Percentiles rank a stretch among this genome's conserved stretches.
These are phyloP conservation scores for Theristicus caerulescens DNA, from an alignment of 2,113 vertebrate genomes.

Conservation along the genomic window DNA sequence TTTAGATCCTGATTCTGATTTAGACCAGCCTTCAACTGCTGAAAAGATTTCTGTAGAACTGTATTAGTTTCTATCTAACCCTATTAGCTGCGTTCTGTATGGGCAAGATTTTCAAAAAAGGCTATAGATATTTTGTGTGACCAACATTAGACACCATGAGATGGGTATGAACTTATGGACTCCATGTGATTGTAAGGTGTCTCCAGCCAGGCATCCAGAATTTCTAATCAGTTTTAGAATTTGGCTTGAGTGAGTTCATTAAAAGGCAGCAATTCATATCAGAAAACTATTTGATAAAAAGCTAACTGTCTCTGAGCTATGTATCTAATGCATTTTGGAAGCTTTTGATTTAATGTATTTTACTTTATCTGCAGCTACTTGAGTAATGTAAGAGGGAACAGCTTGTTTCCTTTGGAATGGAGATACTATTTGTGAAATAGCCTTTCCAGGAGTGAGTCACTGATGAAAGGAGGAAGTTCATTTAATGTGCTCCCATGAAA, in stretches of 20 bases:
- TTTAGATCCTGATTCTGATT: not conserved
- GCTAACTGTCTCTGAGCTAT: not conserved
- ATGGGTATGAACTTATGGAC: not conserved
- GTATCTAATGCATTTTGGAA: constrained; percentile 32
- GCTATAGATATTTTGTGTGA: not conserved
- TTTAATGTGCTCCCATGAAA: constrained; percentile 11
- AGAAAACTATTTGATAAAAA: not conserved
- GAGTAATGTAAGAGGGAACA: constrained; percentile 34
- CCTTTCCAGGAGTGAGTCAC: constrained; percentile 35
- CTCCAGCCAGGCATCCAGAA: not conserved
- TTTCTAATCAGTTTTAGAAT: not conserved
- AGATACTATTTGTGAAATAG: constrained; percentile 22
- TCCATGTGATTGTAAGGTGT: not conserved
- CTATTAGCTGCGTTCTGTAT: not conserved
- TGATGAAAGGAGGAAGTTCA: constrained; percentile 2
- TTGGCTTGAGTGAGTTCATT: not conserved
- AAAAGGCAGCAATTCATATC: not conserved
- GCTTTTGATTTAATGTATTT: constrained; percentile 32
- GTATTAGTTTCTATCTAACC: not conserved
- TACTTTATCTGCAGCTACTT: constrained; percentile 17
- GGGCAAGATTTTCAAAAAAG: not conserved
- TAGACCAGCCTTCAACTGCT: not conserved
- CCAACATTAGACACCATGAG: not conserved
- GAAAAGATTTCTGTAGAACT: not conserved
- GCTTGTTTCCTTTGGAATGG: constrained; percentile 14